Evolutionary conservation across 1,140 invertebrate genomes (phyloP).

Genomic region (Drosophila tristis): DNA sequence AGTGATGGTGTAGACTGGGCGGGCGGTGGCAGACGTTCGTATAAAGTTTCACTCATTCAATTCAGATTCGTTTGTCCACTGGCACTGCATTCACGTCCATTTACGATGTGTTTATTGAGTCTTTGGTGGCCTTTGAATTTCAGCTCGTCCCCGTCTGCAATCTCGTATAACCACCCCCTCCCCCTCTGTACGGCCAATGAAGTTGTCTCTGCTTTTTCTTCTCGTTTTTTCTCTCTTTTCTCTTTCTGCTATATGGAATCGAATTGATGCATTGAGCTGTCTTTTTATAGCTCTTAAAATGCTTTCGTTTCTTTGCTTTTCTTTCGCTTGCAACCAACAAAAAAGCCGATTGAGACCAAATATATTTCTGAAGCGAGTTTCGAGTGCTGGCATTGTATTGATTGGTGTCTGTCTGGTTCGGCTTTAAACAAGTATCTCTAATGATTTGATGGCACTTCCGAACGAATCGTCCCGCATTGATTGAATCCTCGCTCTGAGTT

Average conservation of each 20-base stretch:
- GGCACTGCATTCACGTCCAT: constrained; percentile 54
- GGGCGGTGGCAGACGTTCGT: constrained; percentile 11
- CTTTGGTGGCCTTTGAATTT: constrained; percentile 62
- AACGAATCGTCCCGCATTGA: too few relatives aligned
- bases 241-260: constrained; percentile 31
- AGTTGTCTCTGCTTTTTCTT: constrained; percentile 43
- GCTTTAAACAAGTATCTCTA: not conserved
- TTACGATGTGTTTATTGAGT: constrained; percentile 71
- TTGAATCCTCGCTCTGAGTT: too few relatives aligned
- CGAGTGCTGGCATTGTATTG: not conserved
- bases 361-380: not conserved
- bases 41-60: constrained; percentile 75
- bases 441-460: not conserved
- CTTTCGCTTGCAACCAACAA: constrained; percentile 20
- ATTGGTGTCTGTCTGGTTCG: not conserved
- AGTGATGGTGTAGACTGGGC: not conserved
- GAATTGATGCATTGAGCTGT: constrained; percentile 56
- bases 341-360: constrained; percentile 32
- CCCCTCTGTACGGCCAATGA: constrained; percentile 19
- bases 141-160: not conserved
- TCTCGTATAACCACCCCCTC: not conserved
- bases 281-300: constrained; percentile 57
- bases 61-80: constrained; percentile 54
- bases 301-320: constrained; percentile 22
- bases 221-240: not conserved